Evolutionary conservation across 2,113 vertebrate genomes (phyloP).

Genomic region (Felis chaus): DNA sequence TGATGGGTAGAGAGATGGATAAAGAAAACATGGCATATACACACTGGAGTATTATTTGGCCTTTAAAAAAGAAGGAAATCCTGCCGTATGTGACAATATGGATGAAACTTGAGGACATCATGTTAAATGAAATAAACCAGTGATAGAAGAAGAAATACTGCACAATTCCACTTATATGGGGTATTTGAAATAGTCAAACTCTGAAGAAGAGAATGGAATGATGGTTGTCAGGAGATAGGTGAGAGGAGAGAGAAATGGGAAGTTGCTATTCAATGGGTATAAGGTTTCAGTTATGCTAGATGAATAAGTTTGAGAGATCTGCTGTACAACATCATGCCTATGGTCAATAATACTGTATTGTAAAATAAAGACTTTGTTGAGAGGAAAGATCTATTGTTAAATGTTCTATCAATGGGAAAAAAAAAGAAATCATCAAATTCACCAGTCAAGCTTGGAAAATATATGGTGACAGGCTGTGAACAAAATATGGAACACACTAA

Average conservation of each 20-base stretch:
- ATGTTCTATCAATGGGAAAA: background rate
- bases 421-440: background rate
- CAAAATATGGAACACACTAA: background rate
- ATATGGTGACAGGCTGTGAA: background rate
- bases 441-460: background rate
- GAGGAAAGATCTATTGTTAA: background rate
- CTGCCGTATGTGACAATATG: background rate
- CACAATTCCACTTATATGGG: background rate
- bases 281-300: background rate
- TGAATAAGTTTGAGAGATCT: background rate
- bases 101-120: background rate
- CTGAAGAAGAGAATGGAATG: background rate
- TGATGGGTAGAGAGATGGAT: background rate
- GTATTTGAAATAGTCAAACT: background rate
- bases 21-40: background rate
- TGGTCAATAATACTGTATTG: background rate
- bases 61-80: background rate
- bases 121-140: background rate
- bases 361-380: background rate
- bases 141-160: background rate
- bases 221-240: background rate
- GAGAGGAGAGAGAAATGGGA: background rate
- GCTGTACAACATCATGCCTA: background rate
- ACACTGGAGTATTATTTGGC: background rate
- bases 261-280: background rate